Percentiles rank a stretch among this genome's conserved stretches.
phyloP scores from a whole-genome alignment of 2,888 invertebrate species.

The Scelioninae gen. 1 region DNA sequence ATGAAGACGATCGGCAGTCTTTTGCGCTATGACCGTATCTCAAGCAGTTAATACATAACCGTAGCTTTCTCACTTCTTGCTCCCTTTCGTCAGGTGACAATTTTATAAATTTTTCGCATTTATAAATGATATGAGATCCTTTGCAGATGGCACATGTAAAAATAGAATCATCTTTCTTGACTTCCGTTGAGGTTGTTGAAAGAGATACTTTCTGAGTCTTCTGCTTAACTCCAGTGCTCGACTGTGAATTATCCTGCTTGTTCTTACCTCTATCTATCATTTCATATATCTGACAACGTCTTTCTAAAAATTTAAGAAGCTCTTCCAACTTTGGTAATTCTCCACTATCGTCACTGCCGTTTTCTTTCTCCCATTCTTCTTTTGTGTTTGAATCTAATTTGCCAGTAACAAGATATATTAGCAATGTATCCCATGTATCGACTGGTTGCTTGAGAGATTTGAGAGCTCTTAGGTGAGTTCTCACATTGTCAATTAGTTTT shows the following conservation, averaged over 20 bases:
- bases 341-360: neutral
- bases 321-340: neutral
- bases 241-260: neutral
- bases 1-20: neutral
- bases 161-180: neutral
- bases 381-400: neutral
- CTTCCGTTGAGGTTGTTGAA: neutral
- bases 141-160: neutral
- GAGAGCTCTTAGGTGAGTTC: neutral
- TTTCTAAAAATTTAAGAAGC: conserved; percentile 12
- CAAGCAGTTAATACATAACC: neutral
- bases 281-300: conserved; percentile 7
- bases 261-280: conserved; percentile 18
- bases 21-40: neutral
- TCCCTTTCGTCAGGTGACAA: neutral
- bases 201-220: neutral
- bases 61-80: neutral
- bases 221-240: neutral
- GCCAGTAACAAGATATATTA: neutral
- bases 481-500: neutral
- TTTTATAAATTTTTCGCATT: conserved; percentile 2
- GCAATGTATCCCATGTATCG: neutral
- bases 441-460: neutral
- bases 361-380: conserved; percentile 2
- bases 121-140: conserved; percentile 7